Evolutionary conservation across 92 coral and sea anemone species (phyloP), one percentile per base, ranked within the genome.

Genomic region (Porites lobata): DNA sequence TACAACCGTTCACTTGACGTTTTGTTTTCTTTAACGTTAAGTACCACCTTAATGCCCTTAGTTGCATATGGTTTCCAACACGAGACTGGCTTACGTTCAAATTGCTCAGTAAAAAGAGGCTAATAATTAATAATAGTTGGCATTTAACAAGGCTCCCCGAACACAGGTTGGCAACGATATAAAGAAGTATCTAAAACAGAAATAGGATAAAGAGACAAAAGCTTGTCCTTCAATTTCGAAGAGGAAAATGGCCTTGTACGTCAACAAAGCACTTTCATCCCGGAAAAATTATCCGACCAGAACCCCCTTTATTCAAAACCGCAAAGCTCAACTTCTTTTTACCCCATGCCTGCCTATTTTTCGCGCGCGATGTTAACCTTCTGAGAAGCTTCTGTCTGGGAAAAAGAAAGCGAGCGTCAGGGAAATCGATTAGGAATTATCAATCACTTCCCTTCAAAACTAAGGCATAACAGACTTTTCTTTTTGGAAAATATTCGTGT

Each of bases 261-360:
- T 83, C 58, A 72, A 61, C 74, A 82, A 50, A 21, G 10, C 79
- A 38, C 43, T 20, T 50, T 14, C 70, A 78, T 32, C 71, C 72
- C 70, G 83, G 83, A 78, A 38, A 38, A 38, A 38, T 38, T 61
- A 77, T 1, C 24, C 82, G 61, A 22, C 50, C 15, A 29, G 29
- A 59, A 77, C 82, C 5, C 6, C 47, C 47, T 38, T 38, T 38
- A 38, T 38, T 38, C 47, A 38, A 38, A 38, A 38, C 47, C 47
- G 47, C 47, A 38, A 38, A 38, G 47, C 47, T 38, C 47, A 38
- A 38, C 47, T 5, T 38, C 47, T 38, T 38, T 38, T 38, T 38
- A 38, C 47, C 47, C 47, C 47, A 38, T 38, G 47, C 47, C 47
- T 3, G 47, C 47, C 47, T 38, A 38, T 38, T 38, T 38, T 38